Evolutionary conservation across 2,888 invertebrate species (phyloP).

Genomic region (Himalopsyche japonica): DNA sequence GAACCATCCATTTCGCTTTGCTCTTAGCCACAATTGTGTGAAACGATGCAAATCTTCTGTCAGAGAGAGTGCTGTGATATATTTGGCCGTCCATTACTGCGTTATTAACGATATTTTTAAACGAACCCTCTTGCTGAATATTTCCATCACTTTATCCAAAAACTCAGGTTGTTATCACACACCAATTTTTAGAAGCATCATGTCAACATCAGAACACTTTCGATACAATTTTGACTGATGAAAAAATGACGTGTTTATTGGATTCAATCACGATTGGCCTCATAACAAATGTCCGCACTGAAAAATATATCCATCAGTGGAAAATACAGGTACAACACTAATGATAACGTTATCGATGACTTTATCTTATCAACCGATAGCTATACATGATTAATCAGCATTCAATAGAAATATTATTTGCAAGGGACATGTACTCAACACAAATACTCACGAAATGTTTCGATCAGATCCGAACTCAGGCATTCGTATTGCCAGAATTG

Average conservation of each 20-base stretch:
- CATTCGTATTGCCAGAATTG: no score
- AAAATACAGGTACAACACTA: no score
- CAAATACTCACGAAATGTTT: no score
- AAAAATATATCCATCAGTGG: no score
- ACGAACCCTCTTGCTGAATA: not conserved
- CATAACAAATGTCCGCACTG: no score
- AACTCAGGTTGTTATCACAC: not conserved
- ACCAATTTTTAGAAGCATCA: not conserved
- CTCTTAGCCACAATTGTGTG: not conserved
- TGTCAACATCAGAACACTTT: not conserved
- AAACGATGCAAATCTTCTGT: slow-evolving; percentile 22
- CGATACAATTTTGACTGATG: not conserved
- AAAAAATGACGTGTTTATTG: not conserved
- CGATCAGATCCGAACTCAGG: no score
- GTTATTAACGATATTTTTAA: not conserved
- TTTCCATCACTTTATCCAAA: not conserved
- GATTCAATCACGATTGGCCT: not conserved
- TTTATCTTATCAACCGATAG: no score
- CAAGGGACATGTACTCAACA: no score
- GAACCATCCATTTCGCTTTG: slow-evolving; percentile 22
- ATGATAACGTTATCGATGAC: no score
- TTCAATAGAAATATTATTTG: no score
- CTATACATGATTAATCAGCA: no score
- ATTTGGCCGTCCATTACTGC: slow-evolving; percentile 10
- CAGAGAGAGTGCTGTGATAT: slow-evolving; percentile 10